A percentile compares a stretch with the other conserved stretches of the same genome.
Conservation (phyloP, 2,888 invertebrate species). For the Romanomermis culicivorax region DNA sequence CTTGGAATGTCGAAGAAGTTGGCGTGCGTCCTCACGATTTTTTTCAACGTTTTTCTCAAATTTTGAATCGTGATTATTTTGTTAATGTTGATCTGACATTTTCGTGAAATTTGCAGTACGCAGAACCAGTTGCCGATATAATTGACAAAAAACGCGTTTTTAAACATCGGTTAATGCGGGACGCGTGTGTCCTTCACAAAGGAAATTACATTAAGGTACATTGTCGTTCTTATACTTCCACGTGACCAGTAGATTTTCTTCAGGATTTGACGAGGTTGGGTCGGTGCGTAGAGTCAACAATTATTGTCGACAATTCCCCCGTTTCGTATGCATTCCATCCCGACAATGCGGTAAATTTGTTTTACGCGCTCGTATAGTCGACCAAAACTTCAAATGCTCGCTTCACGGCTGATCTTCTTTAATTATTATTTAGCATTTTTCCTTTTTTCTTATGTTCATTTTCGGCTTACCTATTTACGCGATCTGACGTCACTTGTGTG, state of each 20-base stretch:
- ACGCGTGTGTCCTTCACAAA: slow-evolving; percentile 94
- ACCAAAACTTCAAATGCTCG: no score
- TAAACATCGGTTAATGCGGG: slow-evolving; percentile 60
- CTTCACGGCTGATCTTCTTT: no score
- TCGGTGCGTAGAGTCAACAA: slow-evolving; percentile 74
- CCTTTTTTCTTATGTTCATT: no score
- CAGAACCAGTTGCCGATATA: slow-evolving; percentile 91
- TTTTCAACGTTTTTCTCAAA: no score
- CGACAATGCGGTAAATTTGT: slow-evolving; percentile 93
- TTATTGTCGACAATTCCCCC: slow-evolving; percentile 95
- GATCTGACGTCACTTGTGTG: no score
- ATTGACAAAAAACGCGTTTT: slow-evolving; percentile 68
- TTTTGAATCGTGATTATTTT: no score
- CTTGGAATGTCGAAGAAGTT: no score
- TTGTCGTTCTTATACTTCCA: background rate
- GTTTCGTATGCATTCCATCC: slow-evolving; percentile 99
- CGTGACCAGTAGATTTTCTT: no score
- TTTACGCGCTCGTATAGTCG: no score
- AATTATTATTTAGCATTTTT: no score
- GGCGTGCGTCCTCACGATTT: no score
- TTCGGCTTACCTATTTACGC: no score
- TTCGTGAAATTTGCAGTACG: slow-evolving; percentile 43
- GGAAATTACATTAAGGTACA: slow-evolving; percentile 78
- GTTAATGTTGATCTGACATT: background rate
- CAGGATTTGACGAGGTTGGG: slow-evolving; percentile 82